Base-by-base conservation (phyloP, 2,888 invertebrate species). In the Nineta flava region DNA sequence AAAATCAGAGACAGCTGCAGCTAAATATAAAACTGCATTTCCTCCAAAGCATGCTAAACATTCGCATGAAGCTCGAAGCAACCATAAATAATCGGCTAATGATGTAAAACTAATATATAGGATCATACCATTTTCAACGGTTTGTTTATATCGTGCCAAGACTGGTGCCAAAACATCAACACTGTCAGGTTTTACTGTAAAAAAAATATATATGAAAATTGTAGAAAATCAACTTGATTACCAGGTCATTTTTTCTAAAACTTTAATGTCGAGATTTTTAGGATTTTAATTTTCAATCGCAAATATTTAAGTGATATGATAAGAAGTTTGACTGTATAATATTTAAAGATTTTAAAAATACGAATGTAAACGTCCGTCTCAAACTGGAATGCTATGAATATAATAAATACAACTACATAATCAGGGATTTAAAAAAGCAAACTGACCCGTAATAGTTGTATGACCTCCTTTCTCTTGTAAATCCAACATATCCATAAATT, bases 1-100 rank as follows among this genome's bases (percentile, higher is more conserved):
- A 73, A 99, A 99, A 71, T 99, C 99, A 0, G 97, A 95, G 0
- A 97, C 99, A 3, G 99, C 99, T 1, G 99, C 99, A 15, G 97
- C 96, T 49, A 99, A 74, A 66, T 93, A 99, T n/a, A 99, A 68
- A 58, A 95, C 65, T 0, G 87, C 88, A 31, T 74, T 71, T 1
- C 76, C 65, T 7, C 82, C 82, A 46, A 83, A 71, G 43, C 72
- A 65, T 10, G 81, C 76, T 52, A 96, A 70, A 55, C 81, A 79
- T 65, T 86, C 83, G 60, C 91, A 86, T 16, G 84, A 82, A 12
- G 85, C 87, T 54, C 87, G 73, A 55, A 96, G 67, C 52, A 93
- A 71, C 87, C 92, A 91, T 64, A 96, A 81, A 70, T 96, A 96
- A 60, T 96, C 95, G 0, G 85, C 79, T 12, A 96, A 79, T 0